Evolutionary conservation across 2,888 invertebrate genomes (phyloP).

Genomic region (Gastrophysa polygoni): DNA sequence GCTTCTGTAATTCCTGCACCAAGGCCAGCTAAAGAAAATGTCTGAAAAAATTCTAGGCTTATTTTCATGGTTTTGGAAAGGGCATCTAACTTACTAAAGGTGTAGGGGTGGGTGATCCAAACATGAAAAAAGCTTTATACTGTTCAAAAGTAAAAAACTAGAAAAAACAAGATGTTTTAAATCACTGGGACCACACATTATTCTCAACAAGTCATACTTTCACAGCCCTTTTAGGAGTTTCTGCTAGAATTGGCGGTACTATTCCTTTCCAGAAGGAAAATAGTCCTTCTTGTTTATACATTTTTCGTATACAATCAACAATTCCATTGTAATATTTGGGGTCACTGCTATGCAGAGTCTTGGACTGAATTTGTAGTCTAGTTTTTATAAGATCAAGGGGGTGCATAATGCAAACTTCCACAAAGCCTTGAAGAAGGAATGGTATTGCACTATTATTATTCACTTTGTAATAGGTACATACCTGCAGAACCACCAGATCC

Average conservation of each 20-base stretch:
- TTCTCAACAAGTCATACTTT: constrained; percentile 63
- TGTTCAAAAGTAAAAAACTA: constrained; percentile 92
- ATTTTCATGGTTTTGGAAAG: neutral
- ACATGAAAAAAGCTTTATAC: constrained; percentile 84
- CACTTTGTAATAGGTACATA: constrained; percentile 28
- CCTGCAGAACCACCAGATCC: constrained; percentile 91
- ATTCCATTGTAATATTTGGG: constrained; percentile 75
- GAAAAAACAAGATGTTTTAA: constrained; percentile 46
- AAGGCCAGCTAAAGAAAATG: constrained; percentile 86
- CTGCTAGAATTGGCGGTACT: constrained; percentile 89
- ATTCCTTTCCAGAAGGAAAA: constrained; percentile 93
- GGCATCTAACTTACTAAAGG: constrained; percentile 68
- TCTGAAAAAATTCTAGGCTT: constrained; percentile 73
- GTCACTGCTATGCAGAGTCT: constrained; percentile 54
- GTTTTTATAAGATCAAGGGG: constrained; percentile 94
- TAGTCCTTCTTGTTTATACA: constrained; percentile 84
- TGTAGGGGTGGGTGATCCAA: constrained; percentile 75
- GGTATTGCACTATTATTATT: too few relatives aligned
- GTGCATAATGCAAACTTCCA: constrained; percentile 96
- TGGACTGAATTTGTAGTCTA: constrained; percentile 77
- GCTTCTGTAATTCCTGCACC: constrained; percentile 92
- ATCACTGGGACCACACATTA: neutral
- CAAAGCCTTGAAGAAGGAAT: constrained; percentile 66
- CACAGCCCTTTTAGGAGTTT: constrained; percentile 93
- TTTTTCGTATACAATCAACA: constrained; percentile 85